Percentiles rank a stretch among this genome's conserved stretches.
phyloP scores from a whole-genome alignment of 2,797 vertebrate species.

The Liasis olivaceus region DNA sequence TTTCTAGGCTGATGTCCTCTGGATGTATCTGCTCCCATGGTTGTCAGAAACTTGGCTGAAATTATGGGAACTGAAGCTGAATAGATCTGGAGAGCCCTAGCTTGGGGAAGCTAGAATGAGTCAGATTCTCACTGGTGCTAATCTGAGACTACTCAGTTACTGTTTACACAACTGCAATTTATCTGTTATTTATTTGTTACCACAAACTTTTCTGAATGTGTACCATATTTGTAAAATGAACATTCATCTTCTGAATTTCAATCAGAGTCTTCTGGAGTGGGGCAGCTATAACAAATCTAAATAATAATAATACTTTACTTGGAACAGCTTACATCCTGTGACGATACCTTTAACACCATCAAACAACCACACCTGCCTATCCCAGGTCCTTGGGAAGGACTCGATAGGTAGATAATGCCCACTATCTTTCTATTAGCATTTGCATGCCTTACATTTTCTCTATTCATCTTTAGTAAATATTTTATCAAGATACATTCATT shows the following conservation, averaged over 20 bases:
- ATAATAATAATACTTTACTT: neutral
- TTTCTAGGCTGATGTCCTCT: too few relatives aligned
- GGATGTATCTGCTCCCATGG: too few relatives aligned
- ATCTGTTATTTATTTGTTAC: too few relatives aligned
- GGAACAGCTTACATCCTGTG: neutral
- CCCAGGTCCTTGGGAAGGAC: neutral
- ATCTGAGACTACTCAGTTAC: neutral
- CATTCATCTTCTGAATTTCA: too few relatives aligned
- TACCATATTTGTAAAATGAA: neutral
- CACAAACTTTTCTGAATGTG: neutral
- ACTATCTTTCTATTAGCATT: neutral
- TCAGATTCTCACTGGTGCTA: neutral
- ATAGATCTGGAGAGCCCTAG: too few relatives aligned
- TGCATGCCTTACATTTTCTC: neutral
- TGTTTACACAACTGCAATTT: neutral
- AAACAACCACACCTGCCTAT: too few relatives aligned
- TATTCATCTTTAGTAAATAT: neutral
- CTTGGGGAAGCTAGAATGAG: too few relatives aligned
- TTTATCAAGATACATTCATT: neutral
- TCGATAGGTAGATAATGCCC: neutral
- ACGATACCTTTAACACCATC: neutral
- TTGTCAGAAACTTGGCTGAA: too few relatives aligned
- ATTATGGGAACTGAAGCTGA: too few relatives aligned
- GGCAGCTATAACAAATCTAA: neutral
- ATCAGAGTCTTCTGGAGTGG: neutral